A percentile compares a stretch with the other conserved stretches of the same genome.
phyloP scores from a whole-genome alignment of 2,888 invertebrate species.

The Cheilosia urbana region DNA sequence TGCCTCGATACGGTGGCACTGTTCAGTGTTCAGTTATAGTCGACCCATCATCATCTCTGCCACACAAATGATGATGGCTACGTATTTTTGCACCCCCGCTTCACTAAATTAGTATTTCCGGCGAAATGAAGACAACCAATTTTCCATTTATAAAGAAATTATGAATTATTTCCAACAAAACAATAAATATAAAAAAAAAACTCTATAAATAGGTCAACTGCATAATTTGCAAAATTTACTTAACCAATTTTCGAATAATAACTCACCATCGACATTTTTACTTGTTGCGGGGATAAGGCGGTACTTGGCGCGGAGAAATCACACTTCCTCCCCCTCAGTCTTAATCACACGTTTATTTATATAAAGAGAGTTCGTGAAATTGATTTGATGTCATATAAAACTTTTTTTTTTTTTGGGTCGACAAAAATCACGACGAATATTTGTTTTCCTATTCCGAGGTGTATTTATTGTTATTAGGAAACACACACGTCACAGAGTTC shows the following conservation, averaged over 20 bases:
- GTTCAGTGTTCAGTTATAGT: slow-evolving; percentile 25
- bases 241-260: slow-evolving; percentile 26
- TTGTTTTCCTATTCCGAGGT: slow-evolving; percentile 23
- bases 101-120: slow-evolving; percentile 75
- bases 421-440: slow-evolving; percentile 21
- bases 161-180: slow-evolving; percentile 57
- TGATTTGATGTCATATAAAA: slow-evolving; percentile 48
- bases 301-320: neutral
- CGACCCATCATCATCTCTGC: slow-evolving; percentile 50
- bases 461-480: slow-evolving; percentile 26
- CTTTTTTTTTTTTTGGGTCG: slow-evolving; percentile 21
- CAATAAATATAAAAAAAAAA: slow-evolving; percentile 7
- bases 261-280: slow-evolving; percentile 62
- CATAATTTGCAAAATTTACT: slow-evolving; percentile 53
- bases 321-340: slow-evolving; percentile 20
- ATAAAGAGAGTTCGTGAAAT: slow-evolving; percentile 49
- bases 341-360: slow-evolving; percentile 59
- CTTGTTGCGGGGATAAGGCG: slow-evolving; percentile 4
- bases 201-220: slow-evolving; percentile 68
- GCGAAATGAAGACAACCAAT: slow-evolving; percentile 71
- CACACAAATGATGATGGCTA: slow-evolving; percentile 52
- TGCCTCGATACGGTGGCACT: slow-evolving; percentile 33
- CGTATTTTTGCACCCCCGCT: slow-evolving; percentile 73
- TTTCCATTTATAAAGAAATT: slow-evolving; percentile 68
- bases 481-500: slow-evolving; percentile 45